Percentiles rank a stretch among this genome's conserved stretches.
These are phyloP conservation scores for Trichogramma pretiosum DNA, from an alignment of 1,140 invertebrate species.

Conservation along the genomic window DNA sequence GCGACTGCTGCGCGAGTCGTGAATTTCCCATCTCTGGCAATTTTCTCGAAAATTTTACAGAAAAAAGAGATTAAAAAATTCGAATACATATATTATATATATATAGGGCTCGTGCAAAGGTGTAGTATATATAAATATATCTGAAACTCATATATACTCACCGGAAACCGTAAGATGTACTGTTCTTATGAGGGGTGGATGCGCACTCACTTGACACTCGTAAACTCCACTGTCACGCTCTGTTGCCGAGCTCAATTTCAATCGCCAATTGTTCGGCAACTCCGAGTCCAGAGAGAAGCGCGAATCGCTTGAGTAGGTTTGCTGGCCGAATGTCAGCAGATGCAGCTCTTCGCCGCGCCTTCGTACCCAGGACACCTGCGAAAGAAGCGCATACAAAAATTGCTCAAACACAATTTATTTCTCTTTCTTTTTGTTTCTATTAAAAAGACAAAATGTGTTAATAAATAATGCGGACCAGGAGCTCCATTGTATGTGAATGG, in stretches of 20 bases:
- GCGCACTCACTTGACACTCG: conserved; percentile 71
- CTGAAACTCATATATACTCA: too few relatives aligned
- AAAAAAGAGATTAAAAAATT: too few relatives aligned
- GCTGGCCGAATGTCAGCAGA: conserved; percentile 65
- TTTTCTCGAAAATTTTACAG: too few relatives aligned
- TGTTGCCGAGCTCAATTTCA: conserved; percentile 63
- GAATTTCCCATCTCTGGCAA: too few relatives aligned
- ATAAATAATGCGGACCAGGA: too few relatives aligned
- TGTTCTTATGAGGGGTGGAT: conserved; percentile 63
- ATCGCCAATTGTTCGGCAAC: conserved; percentile 70
- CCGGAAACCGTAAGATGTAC: conserved; percentile 67
- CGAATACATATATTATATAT: too few relatives aligned
- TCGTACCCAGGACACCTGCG: conserved; percentile 68
- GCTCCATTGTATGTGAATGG: too few relatives aligned
- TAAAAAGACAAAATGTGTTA: not conserved
- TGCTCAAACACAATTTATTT: not conserved
- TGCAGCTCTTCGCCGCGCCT: conserved; percentile 63
- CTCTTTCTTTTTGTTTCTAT: not conserved
- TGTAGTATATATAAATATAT: too few relatives aligned
- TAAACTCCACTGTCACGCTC: conserved; percentile 67
- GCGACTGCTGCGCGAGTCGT: too few relatives aligned
- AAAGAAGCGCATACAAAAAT: not conserved
- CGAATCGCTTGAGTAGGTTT: conserved; percentile 73
- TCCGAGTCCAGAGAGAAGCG: conserved; percentile 63
- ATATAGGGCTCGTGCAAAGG: too few relatives aligned